Evolutionary conservation across 2,113 vertebrate genomes (phyloP).

Genomic region (Tonatia bakeri): DNA sequence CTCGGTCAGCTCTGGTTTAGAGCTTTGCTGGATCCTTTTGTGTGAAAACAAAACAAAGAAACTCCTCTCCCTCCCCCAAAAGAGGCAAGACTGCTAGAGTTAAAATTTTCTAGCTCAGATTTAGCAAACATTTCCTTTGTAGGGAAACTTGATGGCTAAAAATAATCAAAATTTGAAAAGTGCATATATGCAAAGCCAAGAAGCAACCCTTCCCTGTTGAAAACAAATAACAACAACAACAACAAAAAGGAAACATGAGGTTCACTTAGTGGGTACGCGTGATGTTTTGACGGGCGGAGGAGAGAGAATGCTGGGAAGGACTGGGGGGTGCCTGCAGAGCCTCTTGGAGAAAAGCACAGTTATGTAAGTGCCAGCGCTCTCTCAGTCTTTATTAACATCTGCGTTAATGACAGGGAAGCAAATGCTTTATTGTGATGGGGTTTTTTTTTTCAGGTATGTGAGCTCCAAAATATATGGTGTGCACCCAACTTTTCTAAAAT

Average conservation of each 20-base stretch:
- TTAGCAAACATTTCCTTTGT: not conserved
- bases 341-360: not conserved
- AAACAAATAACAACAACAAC: not conserved
- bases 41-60: not conserved
- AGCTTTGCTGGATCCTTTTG: not conserved
- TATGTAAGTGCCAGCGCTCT: not conserved
- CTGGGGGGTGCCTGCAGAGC: not conserved
- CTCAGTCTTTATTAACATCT: conserved; percentile 32
- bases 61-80: not conserved
- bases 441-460: not conserved
- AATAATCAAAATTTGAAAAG: not conserved
- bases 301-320: not conserved
- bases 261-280: not conserved
- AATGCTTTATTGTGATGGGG: not conserved
- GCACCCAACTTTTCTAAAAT: not conserved
- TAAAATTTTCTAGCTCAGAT: not conserved
- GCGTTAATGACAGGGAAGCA: not conserved
- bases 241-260: not conserved
- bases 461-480: not conserved
- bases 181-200: not conserved
- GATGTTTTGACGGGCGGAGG: not conserved
- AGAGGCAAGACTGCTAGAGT: not conserved
- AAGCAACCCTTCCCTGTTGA: not conserved
- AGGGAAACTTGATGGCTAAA: not conserved
- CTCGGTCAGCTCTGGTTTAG: not conserved